Base-by-base conservation (phyloP, 2,888 invertebrate genomes). In the Gortyna flavago region DNA sequence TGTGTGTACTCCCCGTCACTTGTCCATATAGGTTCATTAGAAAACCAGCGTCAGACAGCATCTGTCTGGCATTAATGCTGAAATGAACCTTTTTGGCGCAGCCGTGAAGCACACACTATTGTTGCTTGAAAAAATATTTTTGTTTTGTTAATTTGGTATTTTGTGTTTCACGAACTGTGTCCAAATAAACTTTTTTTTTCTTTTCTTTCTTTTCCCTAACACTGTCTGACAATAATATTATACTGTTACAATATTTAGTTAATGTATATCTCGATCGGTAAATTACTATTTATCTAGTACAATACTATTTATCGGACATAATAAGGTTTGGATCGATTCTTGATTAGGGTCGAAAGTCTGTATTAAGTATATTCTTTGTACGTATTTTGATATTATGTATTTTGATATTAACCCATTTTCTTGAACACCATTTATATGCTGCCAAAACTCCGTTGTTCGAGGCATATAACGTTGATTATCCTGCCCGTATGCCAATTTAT, bases 211-310 rank as follows among this genome's bases (percentile, higher is more conserved):
- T n/a, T n/a, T n/a, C n/a, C 41, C 41, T 41, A 2, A 41, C 44
- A 44, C 44, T 13, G 1, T 67, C 79, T 32, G 16, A n/a, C 4
- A 78, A 21, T 57, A 32, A 61, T 38, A 48, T n/a, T 38, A 48
- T n/a, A 59, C 25, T 21, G 41, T 62, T 80, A 69, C 51, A 35
- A 76, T 76, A 54, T 32, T 71, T 38, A 7, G 18, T 62, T 57
- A 18, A 21, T n/a, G 13, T 80, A 5, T 51, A 16, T 51, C n/a
- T n/a, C n/a, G n/a, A n/a, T n/a, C 35, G n/a, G 16, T 25, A 61
- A 64, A 70, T 70, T 57, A 57, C 29, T 32, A 29, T 5, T 54
- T 44, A 9, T 57, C 25, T 7, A 29, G 62, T 57, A 57, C n/a
- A 57, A 57, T 5, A 57, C 25, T n/a, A n/a, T 57, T 18, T 57